Evolutionary conservation across 1,140 invertebrate genomes (phyloP).

Genomic region (Zaprionus nigranus): DNA sequence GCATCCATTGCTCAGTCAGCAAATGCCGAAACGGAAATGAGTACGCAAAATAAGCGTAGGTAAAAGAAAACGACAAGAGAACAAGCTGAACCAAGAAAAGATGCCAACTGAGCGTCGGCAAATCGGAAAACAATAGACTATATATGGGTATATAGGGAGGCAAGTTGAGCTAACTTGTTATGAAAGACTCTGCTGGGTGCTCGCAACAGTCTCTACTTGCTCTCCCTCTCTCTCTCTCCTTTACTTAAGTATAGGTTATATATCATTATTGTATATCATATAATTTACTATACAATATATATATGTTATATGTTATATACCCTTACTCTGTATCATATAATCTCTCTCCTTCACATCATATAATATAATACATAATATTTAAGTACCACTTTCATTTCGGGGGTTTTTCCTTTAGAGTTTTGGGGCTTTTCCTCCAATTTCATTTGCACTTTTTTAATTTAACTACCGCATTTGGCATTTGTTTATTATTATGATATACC

Average conservation of each 20-base stretch:
- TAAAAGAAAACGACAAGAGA: not conserved
- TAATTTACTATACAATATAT: no score
- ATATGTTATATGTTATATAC: not conserved
- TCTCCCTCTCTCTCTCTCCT: no score
- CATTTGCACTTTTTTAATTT: slow-evolving; percentile 7
- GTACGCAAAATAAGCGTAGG: slow-evolving; percentile 52
- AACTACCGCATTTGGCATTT: slow-evolving; percentile 7
- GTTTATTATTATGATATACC: not conserved
- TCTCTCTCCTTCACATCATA: not conserved
- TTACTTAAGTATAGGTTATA: not conserved
- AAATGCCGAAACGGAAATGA: slow-evolving; percentile 57
- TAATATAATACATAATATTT: not conserved
- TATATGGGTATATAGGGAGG: not conserved
- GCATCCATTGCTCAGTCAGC: slow-evolving; percentile 44
- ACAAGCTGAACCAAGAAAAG: not conserved
- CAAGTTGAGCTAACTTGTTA: not conserved
- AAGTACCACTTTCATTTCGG: not conserved
- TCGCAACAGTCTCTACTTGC: not conserved
- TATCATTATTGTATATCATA: not conserved
- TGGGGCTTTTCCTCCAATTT: slow-evolving; percentile 2
- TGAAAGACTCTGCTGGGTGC: not conserved
- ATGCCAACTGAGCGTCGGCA: not conserved
- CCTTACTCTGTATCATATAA: not conserved
- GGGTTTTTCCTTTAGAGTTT: not conserved
- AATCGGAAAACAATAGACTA: not conserved